Conservation (phyloP, 35 echinoderm and acorn worm species). For the Patiria miniata region DNA sequence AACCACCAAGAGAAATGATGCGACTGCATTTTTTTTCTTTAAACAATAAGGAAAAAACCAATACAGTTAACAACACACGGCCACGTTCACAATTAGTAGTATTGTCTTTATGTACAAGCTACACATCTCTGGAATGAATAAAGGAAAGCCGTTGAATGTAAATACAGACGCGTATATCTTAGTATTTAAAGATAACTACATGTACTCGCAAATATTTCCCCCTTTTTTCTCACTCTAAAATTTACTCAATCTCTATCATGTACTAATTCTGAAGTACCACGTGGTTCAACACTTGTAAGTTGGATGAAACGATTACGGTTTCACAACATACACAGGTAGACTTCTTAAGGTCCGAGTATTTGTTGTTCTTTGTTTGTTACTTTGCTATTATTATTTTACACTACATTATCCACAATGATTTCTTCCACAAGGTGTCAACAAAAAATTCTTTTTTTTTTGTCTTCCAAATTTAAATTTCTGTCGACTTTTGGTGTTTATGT, state of each 20-base stretch:
- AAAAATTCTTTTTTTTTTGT: too few relatives aligned
- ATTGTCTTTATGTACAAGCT: conserved; percentile 18
- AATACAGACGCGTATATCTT: conserved; percentile 7
- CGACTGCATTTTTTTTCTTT: neutral
- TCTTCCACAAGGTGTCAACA: too few relatives aligned
- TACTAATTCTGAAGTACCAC: neutral
- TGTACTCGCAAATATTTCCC: neutral
- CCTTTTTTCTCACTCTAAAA: neutral
- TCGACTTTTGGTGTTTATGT: too few relatives aligned
- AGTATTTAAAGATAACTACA: neutral
- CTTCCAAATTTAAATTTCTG: too few relatives aligned
- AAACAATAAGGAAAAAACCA: neutral
- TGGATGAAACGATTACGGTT: neutral
- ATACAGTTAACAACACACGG: neutral
- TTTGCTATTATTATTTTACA: too few relatives aligned
- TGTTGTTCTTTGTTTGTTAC: too few relatives aligned
- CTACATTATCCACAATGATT: too few relatives aligned
- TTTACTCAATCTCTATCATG: neutral
- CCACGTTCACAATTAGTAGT: neutral
- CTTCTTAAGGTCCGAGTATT: too few relatives aligned
- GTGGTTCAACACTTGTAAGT: neutral
- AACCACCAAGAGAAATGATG: conserved; percentile 14
- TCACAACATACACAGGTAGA: neutral
- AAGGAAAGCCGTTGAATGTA: neutral
- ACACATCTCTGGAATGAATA: conserved; percentile 10